These are phyloP conservation scores for Sebastes diploproa DNA, from an alignment of 2,797 vertebrate species.

Conservation along the genomic window DNA sequence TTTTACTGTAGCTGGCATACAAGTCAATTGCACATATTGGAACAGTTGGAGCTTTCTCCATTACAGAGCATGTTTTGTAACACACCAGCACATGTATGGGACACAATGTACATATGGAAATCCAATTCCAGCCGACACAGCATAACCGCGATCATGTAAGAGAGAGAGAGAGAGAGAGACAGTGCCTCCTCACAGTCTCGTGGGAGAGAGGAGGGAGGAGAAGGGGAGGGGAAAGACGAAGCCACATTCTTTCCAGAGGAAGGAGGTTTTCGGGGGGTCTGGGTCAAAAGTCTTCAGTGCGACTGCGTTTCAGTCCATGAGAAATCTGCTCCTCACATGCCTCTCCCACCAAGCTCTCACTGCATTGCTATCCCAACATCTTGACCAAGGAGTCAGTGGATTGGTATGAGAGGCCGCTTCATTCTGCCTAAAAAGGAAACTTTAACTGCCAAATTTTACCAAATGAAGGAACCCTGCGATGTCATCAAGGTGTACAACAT, in stretches of 20 bases:
- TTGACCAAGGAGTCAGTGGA: slow-evolving; percentile 35
- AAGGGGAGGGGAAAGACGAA: slow-evolving; percentile 25
- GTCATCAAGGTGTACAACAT: not conserved
- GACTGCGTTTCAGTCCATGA: slow-evolving; percentile 70
- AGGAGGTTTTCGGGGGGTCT: slow-evolving; percentile 73
- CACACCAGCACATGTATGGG: slow-evolving; percentile 25
- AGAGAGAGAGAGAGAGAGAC: slow-evolving; percentile 17
- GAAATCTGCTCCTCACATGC: slow-evolving; percentile 71
- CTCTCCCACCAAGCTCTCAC: slow-evolving; percentile 59
- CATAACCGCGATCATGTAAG: slow-evolving; percentile 7
- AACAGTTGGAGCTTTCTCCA: slow-evolving; percentile 10
- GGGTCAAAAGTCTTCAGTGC: slow-evolving; percentile 77
- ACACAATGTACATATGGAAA: slow-evolving; percentile 41
- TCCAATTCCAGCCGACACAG: slow-evolving; percentile 37
- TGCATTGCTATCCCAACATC: slow-evolving; percentile 39
- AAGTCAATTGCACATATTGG: not conserved
- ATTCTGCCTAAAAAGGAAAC: not conserved
- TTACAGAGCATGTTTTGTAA: slow-evolving; percentile 18
- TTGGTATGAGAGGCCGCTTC: slow-evolving; percentile 24
- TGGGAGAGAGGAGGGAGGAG: slow-evolving; percentile 53
- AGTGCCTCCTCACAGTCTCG: slow-evolving; percentile 58
- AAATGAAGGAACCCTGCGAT: not conserved
- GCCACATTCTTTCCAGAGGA: slow-evolving; percentile 83
- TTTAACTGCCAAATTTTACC: not conserved
- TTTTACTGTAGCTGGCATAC: not conserved